Evolutionary conservation across 2,113 vertebrate genomes (phyloP).

Genomic region (Scortum barcoo): DNA sequence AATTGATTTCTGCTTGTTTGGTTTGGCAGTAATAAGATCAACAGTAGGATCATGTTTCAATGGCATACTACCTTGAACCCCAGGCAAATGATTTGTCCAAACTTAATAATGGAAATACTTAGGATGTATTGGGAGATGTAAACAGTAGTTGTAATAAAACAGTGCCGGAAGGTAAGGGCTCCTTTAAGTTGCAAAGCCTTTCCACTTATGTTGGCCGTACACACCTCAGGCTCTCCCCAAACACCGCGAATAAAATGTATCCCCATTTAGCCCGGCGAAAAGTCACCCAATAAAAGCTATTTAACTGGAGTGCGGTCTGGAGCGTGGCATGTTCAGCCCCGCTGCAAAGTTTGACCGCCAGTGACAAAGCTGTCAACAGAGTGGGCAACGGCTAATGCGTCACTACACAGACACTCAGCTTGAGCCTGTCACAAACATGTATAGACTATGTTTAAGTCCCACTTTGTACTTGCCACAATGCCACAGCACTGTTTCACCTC

Average conservation of each 20-base stretch:
- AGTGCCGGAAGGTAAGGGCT: constrained; percentile 92
- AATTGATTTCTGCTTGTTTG: constrained; percentile 94
- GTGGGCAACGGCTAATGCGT: constrained; percentile 64
- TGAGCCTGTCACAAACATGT: constrained; percentile 40
- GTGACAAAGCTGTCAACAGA: constrained; percentile 67
- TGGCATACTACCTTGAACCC: constrained; percentile 96
- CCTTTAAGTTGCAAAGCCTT: constrained; percentile 95
- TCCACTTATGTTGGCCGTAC: constrained; percentile 90
- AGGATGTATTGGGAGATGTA: constrained; percentile 98
- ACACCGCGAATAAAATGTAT: constrained; percentile 92
- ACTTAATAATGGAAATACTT: constrained; percentile 98
- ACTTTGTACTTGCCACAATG: constrained; percentile 29
- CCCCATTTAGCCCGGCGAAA: constrained; percentile 88
- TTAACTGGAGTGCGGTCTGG: constrained; percentile 71
- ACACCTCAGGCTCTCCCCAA: constrained; percentile 87
- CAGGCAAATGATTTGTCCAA: constrained; percentile 99
- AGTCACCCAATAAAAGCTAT: constrained; percentile 84
- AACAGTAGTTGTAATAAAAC: constrained; percentile 98
- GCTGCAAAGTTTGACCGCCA: constrained; percentile 69
- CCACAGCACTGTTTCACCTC: constrained; percentile 10
- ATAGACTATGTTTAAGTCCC: constrained; percentile 24
- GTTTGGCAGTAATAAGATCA: constrained; percentile 94
- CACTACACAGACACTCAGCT: constrained; percentile 53
- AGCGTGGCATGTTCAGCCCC: constrained; percentile 61
- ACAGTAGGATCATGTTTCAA: constrained; percentile 95